Percentiles rank a stretch among this genome's conserved stretches.
Conservation (phyloP, 2,888 invertebrate species). For the Nomada fabriciana region DNA sequence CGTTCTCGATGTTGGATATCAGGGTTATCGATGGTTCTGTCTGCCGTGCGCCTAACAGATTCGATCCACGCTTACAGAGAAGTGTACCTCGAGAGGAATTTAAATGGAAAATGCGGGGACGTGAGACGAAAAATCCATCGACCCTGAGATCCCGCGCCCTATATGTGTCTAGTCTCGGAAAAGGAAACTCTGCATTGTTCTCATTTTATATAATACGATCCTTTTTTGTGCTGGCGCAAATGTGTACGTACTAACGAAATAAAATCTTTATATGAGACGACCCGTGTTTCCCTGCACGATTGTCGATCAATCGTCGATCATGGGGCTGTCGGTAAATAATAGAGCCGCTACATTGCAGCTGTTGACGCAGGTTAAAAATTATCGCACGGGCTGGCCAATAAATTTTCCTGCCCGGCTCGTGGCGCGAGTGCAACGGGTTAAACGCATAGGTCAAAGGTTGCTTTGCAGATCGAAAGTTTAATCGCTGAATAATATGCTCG, state of each 20-base stretch:
- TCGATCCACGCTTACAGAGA: conserved; percentile 35
- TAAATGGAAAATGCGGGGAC: not conserved
- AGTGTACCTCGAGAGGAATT: too few relatives aligned
- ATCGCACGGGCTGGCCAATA: not conserved
- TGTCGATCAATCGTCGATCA: not conserved
- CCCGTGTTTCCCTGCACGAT: conserved; percentile 17
- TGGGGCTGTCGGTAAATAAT: too few relatives aligned
- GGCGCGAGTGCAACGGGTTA: not conserved
- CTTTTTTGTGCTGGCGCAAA: conserved; percentile 81
- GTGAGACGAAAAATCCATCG: conserved; percentile 3
- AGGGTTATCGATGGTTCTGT: conserved; percentile 24
- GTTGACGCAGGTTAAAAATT: not conserved
- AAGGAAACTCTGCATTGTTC: conserved; percentile 66
- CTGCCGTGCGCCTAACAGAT: not conserved
- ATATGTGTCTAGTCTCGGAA: conserved; percentile 74
- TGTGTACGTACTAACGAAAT: conserved; percentile 79
- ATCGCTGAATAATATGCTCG: not conserved
- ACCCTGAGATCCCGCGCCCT: conserved; percentile 48
- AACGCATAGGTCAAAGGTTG: conserved; percentile 2
- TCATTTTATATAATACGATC: conserved; percentile 72
- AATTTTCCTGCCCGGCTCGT: not conserved
- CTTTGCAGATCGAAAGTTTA: not conserved
- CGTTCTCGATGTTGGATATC: conserved; percentile 40
- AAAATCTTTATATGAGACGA: conserved; percentile 71
- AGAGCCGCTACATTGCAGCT: not conserved